Conservation (phyloP, 1,140 invertebrate genomes). For the Galendromus occidentalis region DNA sequence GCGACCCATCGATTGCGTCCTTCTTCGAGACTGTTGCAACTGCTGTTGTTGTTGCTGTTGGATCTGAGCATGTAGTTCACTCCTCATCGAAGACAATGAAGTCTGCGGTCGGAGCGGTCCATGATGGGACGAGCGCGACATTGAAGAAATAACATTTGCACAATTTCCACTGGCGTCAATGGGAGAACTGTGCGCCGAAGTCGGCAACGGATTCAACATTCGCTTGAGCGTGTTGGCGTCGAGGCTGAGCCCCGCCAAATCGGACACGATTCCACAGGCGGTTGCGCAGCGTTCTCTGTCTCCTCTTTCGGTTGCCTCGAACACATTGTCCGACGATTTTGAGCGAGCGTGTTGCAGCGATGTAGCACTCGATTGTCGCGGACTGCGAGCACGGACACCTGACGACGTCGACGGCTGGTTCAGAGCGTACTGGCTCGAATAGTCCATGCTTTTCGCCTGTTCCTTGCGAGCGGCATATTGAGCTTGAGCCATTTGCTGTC, state of each 20-base stretch:
- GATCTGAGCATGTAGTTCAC: background rate
- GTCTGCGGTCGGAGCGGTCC: slow-evolving; percentile 15
- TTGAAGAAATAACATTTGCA: slow-evolving; percentile 29
- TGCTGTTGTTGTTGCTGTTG: background rate
- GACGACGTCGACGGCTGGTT: slow-evolving; percentile 8
- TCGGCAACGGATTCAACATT: slow-evolving; percentile 74
- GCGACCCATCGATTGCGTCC: background rate
- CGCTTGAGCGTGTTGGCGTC: slow-evolving; percentile 73
- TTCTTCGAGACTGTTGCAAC: slow-evolving; percentile 12
- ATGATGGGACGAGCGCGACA: slow-evolving; percentile 14
- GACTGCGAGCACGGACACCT: background rate
- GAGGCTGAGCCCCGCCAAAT: slow-evolving; percentile 27
- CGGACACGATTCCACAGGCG: slow-evolving; percentile 27
- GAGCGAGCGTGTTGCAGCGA: slow-evolving; percentile 21
- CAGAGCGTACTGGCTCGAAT: slow-evolving; percentile 5
- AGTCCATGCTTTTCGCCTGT: slow-evolving; percentile 20
- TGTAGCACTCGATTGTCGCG: background rate
- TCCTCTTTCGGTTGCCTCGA: slow-evolving; percentile 26
- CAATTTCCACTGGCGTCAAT: slow-evolving; percentile 33
- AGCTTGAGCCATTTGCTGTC: slow-evolving; percentile 16
- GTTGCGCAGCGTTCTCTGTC: slow-evolving; percentile 12
- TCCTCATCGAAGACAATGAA: slow-evolving; percentile 27
- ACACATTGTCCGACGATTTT: slow-evolving; percentile 71
- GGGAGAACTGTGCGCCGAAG: slow-evolving; percentile 46
- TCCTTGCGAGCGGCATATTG: slow-evolving; percentile 20